phyloP scores from a whole-genome alignment of 2,797 vertebrate species.

The Rachycentron canadum region DNA sequence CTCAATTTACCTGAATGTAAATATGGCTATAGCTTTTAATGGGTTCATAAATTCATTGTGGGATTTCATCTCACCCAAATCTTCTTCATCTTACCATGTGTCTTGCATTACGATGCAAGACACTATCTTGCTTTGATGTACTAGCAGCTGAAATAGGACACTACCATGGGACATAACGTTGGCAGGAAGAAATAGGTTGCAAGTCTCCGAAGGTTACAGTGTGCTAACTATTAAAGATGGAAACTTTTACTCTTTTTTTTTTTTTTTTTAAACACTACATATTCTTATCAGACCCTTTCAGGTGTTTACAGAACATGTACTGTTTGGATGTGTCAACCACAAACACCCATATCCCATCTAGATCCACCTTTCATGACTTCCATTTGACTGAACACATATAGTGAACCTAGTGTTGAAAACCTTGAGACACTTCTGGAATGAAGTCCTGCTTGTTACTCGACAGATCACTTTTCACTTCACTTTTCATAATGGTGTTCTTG shows the following conservation, averaged over 20 bases:
- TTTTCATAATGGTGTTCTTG: not conserved
- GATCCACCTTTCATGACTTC: not conserved
- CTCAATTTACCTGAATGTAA: not conserved
- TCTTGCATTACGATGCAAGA: not conserved
- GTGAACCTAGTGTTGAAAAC: not conserved
- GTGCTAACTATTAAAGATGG: not conserved
- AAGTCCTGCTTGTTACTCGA: slow-evolving; percentile 40
- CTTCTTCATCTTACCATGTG: no score
- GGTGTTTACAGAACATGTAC: slow-evolving; percentile 24
- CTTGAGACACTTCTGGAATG: slow-evolving; percentile 36
- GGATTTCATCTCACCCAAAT: not conserved
- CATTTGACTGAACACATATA: not conserved
- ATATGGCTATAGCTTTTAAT: not conserved
- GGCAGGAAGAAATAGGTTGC: not conserved
- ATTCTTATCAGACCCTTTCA: not conserved
- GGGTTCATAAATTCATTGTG: not conserved
- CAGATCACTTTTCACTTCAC: slow-evolving; percentile 6
- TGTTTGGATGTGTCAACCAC: slow-evolving; percentile 4
- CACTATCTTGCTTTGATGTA: not conserved
- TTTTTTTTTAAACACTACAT: not conserved
- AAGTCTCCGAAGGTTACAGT: no score
- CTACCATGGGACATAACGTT: not conserved
- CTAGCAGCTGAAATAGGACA: not conserved
- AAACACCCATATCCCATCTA: slow-evolving; percentile 4
- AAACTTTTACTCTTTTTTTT: not conserved